Evolutionary conservation across 2,797 vertebrate species (phyloP), one percentile per base, ranked within the genome.

Genomic region (Sebastes itinus): DNA sequence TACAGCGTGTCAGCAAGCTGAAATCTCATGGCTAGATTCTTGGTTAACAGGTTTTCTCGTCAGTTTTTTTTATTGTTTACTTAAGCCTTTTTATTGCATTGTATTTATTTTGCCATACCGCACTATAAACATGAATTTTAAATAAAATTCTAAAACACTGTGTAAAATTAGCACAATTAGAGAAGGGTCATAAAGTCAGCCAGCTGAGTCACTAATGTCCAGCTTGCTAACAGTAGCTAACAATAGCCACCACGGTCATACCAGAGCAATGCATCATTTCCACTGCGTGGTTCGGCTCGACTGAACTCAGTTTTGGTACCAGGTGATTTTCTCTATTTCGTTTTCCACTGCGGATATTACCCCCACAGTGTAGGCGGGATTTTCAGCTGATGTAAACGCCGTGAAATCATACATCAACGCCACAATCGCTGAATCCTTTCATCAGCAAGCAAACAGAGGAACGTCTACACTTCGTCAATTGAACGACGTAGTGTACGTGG

Each of bases 401-500:
- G n/a, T n/a, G n/a, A n/a, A n/a, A n/a, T n/a, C n/a, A n/a, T n/a
- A n/a, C n/a, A n/a, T n/a, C n/a, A n/a, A n/a, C n/a, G 42, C 14
- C 16, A 18, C 42, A 46, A 18, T 49, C 3, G 18, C 46, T 20
- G 46, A 49, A n/a, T 54, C 4, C 52, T 54, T 11, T 54, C 52
- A 54, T 54, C 18, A 20, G 0, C 8, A 9, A 52, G 18, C 49
- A 52, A 52, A 52, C 8, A 52, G 49, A 52, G 49, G 18, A 52
- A 52, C 3, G 20, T 52, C 49, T 52, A n/a, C 49, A 52, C 49
- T 52, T 52, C 1, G 20, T 52, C 49, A 20, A n/a, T n/a, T n/a
- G 46, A 0, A 23, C 10, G 22, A 9, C 22, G 1, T 46, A 7
- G 42, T 46, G 42, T 18, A 18, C 0, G 42, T 46, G 0, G 42